Base-by-base conservation (phyloP, 2,113 vertebrate genomes). In the Leucoraja erinaceus region DNA sequence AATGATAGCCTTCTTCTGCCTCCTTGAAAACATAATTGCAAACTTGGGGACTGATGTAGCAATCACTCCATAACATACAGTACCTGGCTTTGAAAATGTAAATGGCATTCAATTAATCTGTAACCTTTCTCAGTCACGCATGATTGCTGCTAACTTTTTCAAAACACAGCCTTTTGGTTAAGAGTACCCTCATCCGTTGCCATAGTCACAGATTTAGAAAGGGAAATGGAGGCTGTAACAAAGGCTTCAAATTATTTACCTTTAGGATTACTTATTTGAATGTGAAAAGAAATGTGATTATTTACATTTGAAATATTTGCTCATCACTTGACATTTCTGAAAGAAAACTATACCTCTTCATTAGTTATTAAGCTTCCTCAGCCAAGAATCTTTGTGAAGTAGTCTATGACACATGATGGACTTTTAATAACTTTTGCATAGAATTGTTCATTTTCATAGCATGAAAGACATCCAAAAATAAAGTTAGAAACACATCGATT, bases 81-180 rank as follows among this genome's bases (percentile, higher is more conserved):
- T 47, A 63, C 14, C n/a, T 0, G 38, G 83, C 83, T 8, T 88
- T 63, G 14, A 88, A 88, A 88, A 63, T 63, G 0, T 56, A 88
- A 31, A 63, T 88, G 1, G 28, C 83, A 63, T 88, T 88, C 83
- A 88, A 88, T 88, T 88, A 63, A 88, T 63, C 59, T 88, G 28
- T 16, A 61, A 88, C 59, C 83, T 88, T 88, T 88, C n/a, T 11
- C 25, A 31, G 8, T 66, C 59, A n/a, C 59, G n/a, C 59, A 63
- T 88, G 59, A 88, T 88, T 61, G n/a, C 59, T 20, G 0, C 3
- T 63, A 88, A 88, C 83, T 59, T 88, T 88, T 88, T 66, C 20
- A 63, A 81, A 88, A 28, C 5, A n/a, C 59, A 66, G 83, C 59
- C 83, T 88, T 63, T 88, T 77, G n/a, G 3, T 77, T 77, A n/a